Evolutionary conservation across 2,113 vertebrate species (phyloP), one percentile per base, ranked within the genome.

Genomic region (Hystrix brachyura): DNA sequence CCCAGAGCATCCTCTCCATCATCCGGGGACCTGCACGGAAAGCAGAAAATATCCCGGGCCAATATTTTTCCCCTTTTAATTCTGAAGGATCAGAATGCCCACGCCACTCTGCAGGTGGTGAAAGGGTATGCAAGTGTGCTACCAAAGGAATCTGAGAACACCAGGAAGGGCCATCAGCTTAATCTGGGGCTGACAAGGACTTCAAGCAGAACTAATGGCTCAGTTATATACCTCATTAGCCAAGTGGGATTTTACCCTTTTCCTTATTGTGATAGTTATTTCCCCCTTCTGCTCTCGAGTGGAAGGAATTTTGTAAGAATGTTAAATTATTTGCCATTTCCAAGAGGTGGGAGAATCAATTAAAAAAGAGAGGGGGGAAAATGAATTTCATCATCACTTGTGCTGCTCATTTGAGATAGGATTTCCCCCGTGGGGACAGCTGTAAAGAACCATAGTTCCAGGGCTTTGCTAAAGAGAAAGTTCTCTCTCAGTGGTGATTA

Each of bases 291-390:
- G 57, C 60, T 93, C 57, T 48, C 55, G 78, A 96, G n/a, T 11
- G 1, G 18, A 86, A 91, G 69, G 91, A 83, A 96, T 96, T 91
- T 81, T 93, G 85, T 91, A 96, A 94, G 78, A 88, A 69, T 89
- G 88, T 95, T 95, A 86, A 87, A 94, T 96, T 94, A 93, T 93
- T 97, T 96, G 71, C 82, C 90, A 53, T 88, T 97, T 97, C 94
- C 15, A 0, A 87, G 87, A 87, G n/a, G 43, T 15, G 23, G 0
- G 0, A 1, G 59, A 87, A 95, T 97, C 87, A 92, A 97, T 97
- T 95, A 18, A 72, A 91, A 92, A 90, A n/a, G 48, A 23, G 67
- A 94, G 83, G 93, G 18, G 8, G 59, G 94, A 79, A 94, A 87
- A 92, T 92, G 88, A 97, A 97, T 95, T 92, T 97, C 71, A 87